Conservation (phyloP, 2,113 vertebrate genomes). For the Sander lucioperca region DNA sequence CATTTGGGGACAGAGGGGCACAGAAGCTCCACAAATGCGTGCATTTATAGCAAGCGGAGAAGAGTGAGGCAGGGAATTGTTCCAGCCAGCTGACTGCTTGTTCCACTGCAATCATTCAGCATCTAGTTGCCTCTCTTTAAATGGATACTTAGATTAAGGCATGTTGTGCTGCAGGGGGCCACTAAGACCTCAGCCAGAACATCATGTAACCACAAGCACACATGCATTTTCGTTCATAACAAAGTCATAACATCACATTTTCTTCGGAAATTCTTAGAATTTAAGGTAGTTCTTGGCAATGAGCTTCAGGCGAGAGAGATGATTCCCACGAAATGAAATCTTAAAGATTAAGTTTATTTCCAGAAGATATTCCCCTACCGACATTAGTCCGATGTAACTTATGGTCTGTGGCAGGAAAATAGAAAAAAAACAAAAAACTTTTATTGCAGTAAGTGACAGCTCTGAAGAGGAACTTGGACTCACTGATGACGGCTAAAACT, state of each 20-base stretch:
- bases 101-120: constrained; percentile 80
- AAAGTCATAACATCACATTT: not conserved
- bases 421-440: not conserved
- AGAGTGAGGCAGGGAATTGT: constrained; percentile 71
- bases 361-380: not conserved
- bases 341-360: not conserved
- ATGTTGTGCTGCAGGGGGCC: constrained; percentile 60
- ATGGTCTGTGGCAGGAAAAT: not conserved
- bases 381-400: not conserved
- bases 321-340: not conserved
- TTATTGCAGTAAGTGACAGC: not conserved
- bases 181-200: constrained; percentile 35
- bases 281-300: not conserved
- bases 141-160: constrained; percentile 79
- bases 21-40: constrained; percentile 74
- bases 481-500: not conserved
- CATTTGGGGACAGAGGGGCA: constrained; percentile 79
- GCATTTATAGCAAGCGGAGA: constrained; percentile 71
- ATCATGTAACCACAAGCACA: not conserved
- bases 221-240: not conserved
- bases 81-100: constrained; percentile 67
- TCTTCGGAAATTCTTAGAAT: not conserved
- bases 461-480: not conserved
- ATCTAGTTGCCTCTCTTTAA: constrained; percentile 75
- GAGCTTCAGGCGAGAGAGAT: too few relatives aligned